phyloP scores from a whole-genome alignment of 2,888 invertebrate species.

The Portevinia maculata region DNA sequence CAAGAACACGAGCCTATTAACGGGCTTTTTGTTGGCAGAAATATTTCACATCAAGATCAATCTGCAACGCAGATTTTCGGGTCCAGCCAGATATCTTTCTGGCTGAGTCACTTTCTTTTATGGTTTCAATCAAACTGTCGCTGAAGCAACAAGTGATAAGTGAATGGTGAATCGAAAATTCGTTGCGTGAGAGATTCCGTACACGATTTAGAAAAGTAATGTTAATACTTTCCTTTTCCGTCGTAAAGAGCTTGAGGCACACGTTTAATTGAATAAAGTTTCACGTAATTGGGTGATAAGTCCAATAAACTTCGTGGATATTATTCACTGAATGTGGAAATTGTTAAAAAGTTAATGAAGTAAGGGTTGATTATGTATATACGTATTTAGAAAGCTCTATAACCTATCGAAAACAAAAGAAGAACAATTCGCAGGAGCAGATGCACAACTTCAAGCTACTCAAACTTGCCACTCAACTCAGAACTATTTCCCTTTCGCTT shows the following conservation, averaged over 20 bases:
- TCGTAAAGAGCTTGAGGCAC: background rate
- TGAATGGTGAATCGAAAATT: slow-evolving; percentile 51
- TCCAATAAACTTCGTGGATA: no score
- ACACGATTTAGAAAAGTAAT: slow-evolving; percentile 34
- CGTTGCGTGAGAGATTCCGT: slow-evolving; percentile 21
- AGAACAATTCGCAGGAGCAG: no score
- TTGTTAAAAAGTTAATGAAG: no score
- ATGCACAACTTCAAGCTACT: no score
- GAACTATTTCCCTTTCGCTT: no score
- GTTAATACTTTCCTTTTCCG: slow-evolving; percentile 47
- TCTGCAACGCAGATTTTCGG: slow-evolving; percentile 44
- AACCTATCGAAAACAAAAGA: no score
- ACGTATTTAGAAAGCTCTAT: no score
- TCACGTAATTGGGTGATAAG: slow-evolving; percentile 5
- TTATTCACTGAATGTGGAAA: no score
- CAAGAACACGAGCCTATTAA: slow-evolving; percentile 47
- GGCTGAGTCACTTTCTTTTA: slow-evolving; percentile 58
- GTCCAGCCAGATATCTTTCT: background rate
- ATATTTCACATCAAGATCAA: slow-evolving; percentile 50
- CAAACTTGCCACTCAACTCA: no score
- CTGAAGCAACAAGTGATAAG: slow-evolving; percentile 24
- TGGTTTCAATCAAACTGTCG: slow-evolving; percentile 56
- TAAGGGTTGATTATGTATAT: no score
- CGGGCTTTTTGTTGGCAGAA: slow-evolving; percentile 21
- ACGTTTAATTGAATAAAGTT: background rate